Evolutionary conservation across 2,797 vertebrate species (phyloP).

Genomic region (Parambassis ranga): DNA sequence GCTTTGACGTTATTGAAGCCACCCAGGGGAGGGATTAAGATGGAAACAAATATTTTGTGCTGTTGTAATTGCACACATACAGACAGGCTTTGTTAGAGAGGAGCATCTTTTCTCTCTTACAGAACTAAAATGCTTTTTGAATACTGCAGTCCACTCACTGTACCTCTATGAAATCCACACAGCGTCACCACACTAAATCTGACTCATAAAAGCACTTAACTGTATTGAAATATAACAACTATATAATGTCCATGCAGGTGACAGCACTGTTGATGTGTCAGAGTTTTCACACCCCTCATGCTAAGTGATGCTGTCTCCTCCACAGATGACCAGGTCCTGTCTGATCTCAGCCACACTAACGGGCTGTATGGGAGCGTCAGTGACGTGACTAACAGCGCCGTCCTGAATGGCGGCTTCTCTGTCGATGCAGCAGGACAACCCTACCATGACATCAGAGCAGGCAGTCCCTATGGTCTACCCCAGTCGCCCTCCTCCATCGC

Average conservation of each 20-base stretch:
- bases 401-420: slow-evolving; percentile 91
- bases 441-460: slow-evolving; percentile 93
- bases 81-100: slow-evolving; percentile 26
- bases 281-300: slow-evolving; percentile 25
- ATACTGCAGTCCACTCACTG: slow-evolving; percentile 11
- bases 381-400: slow-evolving; percentile 83
- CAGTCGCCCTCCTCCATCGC: slow-evolving; percentile 96
- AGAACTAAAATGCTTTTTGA: slow-evolving; percentile 11
- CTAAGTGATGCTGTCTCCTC: slow-evolving; percentile 37
- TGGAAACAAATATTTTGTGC: slow-evolving; percentile 62
- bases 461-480: slow-evolving; percentile 93
- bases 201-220: slow-evolving; percentile 65
- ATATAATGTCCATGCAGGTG: slow-evolving; percentile 31
- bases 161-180: slow-evolving; percentile 25
- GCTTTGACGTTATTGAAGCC: slow-evolving; percentile 68
- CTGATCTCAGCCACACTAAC: slow-evolving; percentile 91
- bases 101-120: slow-evolving; percentile 34
- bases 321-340: slow-evolving; percentile 96
- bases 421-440: slow-evolving; percentile 89
- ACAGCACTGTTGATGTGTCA: slow-evolving; percentile 25
- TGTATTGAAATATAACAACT: slow-evolving; percentile 62
- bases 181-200: slow-evolving; percentile 45
- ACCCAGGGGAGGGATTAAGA: slow-evolving; percentile 47
- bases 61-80: slow-evolving; percentile 43
- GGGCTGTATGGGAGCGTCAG: slow-evolving; percentile 89